Conservation (phyloP, 2,797 vertebrate species). For the Buphagus erythrorhynchus region DNA sequence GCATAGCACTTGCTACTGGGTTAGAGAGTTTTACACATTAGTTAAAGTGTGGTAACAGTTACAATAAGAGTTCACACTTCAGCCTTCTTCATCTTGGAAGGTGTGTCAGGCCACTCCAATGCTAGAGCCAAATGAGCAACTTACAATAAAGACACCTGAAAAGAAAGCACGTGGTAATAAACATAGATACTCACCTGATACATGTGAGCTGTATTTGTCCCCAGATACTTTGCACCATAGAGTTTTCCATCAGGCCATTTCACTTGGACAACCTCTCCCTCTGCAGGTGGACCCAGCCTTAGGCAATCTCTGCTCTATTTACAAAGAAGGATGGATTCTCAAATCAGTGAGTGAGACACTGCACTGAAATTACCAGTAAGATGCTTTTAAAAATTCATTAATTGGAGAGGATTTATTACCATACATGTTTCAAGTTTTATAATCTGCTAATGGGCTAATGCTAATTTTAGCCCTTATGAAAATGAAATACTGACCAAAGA, state of each 20-base stretch:
- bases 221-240: constrained; percentile 93
- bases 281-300: constrained; percentile 89
- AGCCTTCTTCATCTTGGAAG: background rate
- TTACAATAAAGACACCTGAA: background rate
- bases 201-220: constrained; percentile 90
- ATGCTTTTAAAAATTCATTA: constrained; percentile 11
- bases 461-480: background rate
- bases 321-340: constrained; percentile 47
- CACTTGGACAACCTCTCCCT: constrained; percentile 92
- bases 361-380: constrained; percentile 37
- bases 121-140: background rate
- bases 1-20: background rate
- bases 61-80: background rate
- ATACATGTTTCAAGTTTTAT: constrained; percentile 46
- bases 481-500: constrained; percentile 1
- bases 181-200: constrained; percentile 85
- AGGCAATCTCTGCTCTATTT: constrained; percentile 92
- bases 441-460: background rate
- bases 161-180: background rate
- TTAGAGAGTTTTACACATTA: background rate
- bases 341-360: constrained; percentile 21
- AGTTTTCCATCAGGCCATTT: constrained; percentile 97
- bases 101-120: background rate
- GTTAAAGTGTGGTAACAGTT: background rate
- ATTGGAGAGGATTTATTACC: constrained; percentile 55